Conservation (phyloP, 53 echinoderm and acorn worm species). For the Patiria pectinifera region DNA sequence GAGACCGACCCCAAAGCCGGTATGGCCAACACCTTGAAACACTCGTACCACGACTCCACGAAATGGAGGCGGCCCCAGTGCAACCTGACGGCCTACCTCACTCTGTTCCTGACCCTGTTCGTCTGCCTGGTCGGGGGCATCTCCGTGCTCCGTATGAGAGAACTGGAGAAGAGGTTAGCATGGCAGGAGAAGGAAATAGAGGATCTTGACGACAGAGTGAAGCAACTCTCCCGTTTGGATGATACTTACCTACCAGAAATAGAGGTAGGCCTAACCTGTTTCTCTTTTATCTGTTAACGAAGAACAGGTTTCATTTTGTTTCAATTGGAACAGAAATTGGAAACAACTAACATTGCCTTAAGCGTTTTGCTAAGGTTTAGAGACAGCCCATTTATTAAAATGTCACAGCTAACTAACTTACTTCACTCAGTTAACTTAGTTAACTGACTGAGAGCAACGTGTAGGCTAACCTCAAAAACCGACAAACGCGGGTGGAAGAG, state of each 20-base stretch:
- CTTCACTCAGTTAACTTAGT: too few relatives aligned
- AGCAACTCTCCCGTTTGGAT: conserved; percentile 18
- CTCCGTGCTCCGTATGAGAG: conserved; percentile 53
- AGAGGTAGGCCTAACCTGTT: conserved; percentile 3
- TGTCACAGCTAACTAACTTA: too few relatives aligned
- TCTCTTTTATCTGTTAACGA: too few relatives aligned
- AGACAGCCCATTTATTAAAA: too few relatives aligned
- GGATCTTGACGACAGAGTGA: conserved; percentile 53
- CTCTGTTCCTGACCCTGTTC: conserved; percentile 34
- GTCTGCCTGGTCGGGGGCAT: conserved; percentile 54
- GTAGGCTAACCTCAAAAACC: too few relatives aligned
- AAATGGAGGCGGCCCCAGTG: conserved; percentile 16
- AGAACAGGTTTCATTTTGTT: too few relatives aligned
- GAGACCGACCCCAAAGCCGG: background rate
- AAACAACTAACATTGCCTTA: too few relatives aligned
- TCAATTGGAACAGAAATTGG: too few relatives aligned
- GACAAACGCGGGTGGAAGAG: too few relatives aligned
- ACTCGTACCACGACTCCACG: background rate
- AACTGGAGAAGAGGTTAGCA: conserved; percentile 40
- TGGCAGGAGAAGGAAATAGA: conserved; percentile 55
- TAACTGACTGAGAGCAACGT: too few relatives aligned
- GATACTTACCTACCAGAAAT: conserved; percentile 39
- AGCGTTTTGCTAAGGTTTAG: too few relatives aligned
- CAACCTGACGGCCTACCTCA: conserved; percentile 13
- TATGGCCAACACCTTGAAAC: background rate